These are phyloP conservation scores for Carabus problematicus DNA, from an alignment of 2,888 invertebrate genomes.

Conservation along the genomic window DNA sequence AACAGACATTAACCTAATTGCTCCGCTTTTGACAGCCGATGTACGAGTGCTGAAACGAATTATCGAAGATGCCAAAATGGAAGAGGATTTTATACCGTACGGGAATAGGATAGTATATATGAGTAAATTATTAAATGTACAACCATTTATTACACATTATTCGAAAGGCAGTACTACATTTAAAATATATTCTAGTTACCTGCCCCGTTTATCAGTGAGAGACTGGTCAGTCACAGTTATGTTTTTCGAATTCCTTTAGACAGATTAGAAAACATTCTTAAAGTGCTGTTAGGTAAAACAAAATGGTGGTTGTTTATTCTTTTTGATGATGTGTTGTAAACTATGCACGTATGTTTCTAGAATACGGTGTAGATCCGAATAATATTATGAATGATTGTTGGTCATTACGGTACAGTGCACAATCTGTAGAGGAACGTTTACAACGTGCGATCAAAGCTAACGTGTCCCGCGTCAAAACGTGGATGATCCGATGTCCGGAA, in stretches of 20 bases:
- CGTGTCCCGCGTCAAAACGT: slow-evolving; percentile 57
- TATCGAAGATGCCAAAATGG: slow-evolving; percentile 43
- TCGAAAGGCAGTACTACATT: not conserved
- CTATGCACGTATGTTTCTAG: slow-evolving; percentile 48
- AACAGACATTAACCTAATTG: slow-evolving; percentile 49
- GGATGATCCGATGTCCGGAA: slow-evolving; percentile 59
- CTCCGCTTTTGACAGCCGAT: slow-evolving; percentile 49
- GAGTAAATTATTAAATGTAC: slow-evolving; percentile 49
- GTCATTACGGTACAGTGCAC: slow-evolving; percentile 57
- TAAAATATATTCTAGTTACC: slow-evolving; percentile 49
- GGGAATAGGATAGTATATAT: slow-evolving; percentile 47
- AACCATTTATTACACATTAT: slow-evolving; percentile 14
- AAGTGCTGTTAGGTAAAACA: slow-evolving; percentile 34
- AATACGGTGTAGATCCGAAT: slow-evolving; percentile 52
- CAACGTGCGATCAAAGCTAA: slow-evolving; percentile 53
- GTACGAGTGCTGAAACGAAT: slow-evolving; percentile 45
- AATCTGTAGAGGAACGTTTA: slow-evolving; percentile 53
- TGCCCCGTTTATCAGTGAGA: slow-evolving; percentile 47
- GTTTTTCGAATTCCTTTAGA: slow-evolving; percentile 44
- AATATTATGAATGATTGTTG: slow-evolving; percentile 59
- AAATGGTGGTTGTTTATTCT: no score
- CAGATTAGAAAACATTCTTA: slow-evolving; percentile 43
- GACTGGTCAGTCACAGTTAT: slow-evolving; percentile 46
- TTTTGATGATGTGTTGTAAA: slow-evolving; percentile 16
- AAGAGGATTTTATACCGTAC: slow-evolving; percentile 32